Base-by-base conservation (phyloP, 1,140 invertebrate species). In the Lucilia sericata region DNA sequence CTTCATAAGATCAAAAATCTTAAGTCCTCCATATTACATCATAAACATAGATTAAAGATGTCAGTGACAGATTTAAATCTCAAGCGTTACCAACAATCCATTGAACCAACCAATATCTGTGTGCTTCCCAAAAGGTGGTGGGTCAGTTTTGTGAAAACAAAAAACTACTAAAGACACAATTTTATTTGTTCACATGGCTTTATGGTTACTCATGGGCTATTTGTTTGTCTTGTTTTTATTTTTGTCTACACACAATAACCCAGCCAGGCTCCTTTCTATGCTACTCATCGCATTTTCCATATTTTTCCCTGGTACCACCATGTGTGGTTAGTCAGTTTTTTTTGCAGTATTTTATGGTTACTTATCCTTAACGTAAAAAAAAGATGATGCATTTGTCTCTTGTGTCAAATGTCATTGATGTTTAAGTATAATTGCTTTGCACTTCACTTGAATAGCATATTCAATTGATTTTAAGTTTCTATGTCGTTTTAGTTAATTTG, bases 311-410 rank as follows among this genome's bases (percentile, higher is more conserved):
- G 60, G 4, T 70, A 14, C 60, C n/a, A 9, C 65, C 65, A 70
- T 70, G 17, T 70, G 65, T 21, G 9, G 65, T 21, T 8, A 5
- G 8, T 19, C 14, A 65, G n/a, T 19, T 70, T 1, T 70, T 10
- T 21, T 19, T n/a, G n/a, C 5, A 2, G n/a, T n/a, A 70, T 21
- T 70, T 70, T 9, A 70, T 70, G 65, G 13, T 70, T 70, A n/a
- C 21, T 70, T 70, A 25, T 60, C 55, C 55, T n/a, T 70, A 70
- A 21, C 19, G 25, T 25, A 70, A 21, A 70, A 65, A n/a, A 70
- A 70, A n/a, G 65, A 25, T 70, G 65, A 70, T 70, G 65, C 65
- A 70, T 70, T 70, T 21, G 65, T 70, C 65, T 70, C 65, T n/a
- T 19, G 65, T 70, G 65, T 70, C 65, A 70, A 70, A 70, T 70